A percentile compares a stretch with the other conserved stretches of the same genome.
These are phyloP conservation scores for Pollenia amentaria DNA, from an alignment of 2,888 invertebrate genomes.

Conservation along the genomic window DNA sequence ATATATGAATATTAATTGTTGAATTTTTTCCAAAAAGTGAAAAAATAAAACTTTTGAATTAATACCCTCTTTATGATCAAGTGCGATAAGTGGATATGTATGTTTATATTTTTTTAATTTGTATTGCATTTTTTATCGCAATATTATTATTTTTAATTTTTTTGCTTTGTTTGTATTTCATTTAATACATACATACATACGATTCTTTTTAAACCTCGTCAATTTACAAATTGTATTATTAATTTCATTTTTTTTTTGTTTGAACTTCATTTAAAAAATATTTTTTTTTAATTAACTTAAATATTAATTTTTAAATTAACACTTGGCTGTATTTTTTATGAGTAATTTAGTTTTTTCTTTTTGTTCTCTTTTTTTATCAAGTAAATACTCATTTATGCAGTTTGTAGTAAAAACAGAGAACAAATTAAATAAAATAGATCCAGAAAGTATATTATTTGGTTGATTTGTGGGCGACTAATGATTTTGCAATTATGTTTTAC, in stretches of 20 bases:
- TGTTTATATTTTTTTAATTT: not conserved
- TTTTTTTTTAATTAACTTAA: slow-evolving; percentile 17
- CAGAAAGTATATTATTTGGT: not conserved
- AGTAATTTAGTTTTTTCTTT: not conserved
- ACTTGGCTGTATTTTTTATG: slow-evolving; percentile 52
- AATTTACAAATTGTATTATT: not conserved
- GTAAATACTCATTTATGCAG: slow-evolving; percentile 13
- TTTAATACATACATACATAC: not conserved
- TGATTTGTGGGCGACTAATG: slow-evolving; percentile 42
- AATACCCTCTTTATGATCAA: no score
- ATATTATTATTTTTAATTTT: slow-evolving; percentile 20
- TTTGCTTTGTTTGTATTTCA: slow-evolving; percentile 31
- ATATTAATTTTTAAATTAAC: no score
- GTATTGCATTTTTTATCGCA: slow-evolving; percentile 34
- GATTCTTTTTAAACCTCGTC: slow-evolving; percentile 2
- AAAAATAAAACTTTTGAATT: no score
- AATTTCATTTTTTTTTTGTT: slow-evolving; percentile 35
- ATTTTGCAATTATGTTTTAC: not conserved
- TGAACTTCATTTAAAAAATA: slow-evolving; percentile 53
- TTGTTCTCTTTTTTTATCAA: slow-evolving; percentile 15
- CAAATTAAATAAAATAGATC: slow-evolving; percentile 18
- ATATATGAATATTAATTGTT: no score
- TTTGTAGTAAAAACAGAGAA: slow-evolving; percentile 21
- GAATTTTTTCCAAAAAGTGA: no score
- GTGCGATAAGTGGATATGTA: no score